These are phyloP conservation scores for Syrrhaptes paradoxus DNA, from an alignment of 2,113 vertebrate species.

Conservation along the genomic window DNA sequence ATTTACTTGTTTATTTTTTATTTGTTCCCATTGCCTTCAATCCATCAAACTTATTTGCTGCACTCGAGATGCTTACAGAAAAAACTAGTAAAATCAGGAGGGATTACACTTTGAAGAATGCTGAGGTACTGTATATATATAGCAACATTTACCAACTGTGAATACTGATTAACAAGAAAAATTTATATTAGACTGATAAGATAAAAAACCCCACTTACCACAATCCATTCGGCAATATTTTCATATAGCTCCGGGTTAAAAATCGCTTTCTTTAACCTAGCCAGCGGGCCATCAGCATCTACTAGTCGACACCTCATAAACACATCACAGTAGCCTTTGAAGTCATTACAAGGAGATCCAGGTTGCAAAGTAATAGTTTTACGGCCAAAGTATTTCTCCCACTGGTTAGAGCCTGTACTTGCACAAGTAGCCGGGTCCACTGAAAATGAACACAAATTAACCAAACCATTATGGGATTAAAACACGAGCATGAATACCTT, in stretches of 20 bases:
- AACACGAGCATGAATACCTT: neutral
- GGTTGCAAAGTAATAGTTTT: slow-evolving; percentile 89
- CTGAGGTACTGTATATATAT: neutral
- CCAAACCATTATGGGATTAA: neutral
- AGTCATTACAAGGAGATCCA: slow-evolving; percentile 97
- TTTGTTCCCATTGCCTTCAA: neutral
- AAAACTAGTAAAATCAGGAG: neutral
- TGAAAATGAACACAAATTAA: slow-evolving; percentile 58
- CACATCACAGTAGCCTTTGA: slow-evolving; percentile 97
- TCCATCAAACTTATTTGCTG: neutral
- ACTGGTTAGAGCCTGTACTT: slow-evolving; percentile 87
- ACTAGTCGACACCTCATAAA: slow-evolving; percentile 95
- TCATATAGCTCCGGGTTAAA: slow-evolving; percentile 95
- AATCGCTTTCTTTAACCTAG: slow-evolving; percentile 96
- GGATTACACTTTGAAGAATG: neutral
- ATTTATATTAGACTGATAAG: neutral
- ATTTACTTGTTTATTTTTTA: neutral
- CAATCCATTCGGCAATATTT: slow-evolving; percentile 96
- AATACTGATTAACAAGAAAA: neutral
- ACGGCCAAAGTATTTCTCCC: slow-evolving; percentile 77
- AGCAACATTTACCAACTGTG: neutral
- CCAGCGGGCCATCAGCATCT: slow-evolving; percentile 95
- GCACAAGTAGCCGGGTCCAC: slow-evolving; percentile 83
- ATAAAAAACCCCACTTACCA: slow-evolving; percentile 80
- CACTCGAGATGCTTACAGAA: neutral